Conservation (phyloP, 2,113 vertebrate genomes). For the Mesoclemmys tuberculata region DNA sequence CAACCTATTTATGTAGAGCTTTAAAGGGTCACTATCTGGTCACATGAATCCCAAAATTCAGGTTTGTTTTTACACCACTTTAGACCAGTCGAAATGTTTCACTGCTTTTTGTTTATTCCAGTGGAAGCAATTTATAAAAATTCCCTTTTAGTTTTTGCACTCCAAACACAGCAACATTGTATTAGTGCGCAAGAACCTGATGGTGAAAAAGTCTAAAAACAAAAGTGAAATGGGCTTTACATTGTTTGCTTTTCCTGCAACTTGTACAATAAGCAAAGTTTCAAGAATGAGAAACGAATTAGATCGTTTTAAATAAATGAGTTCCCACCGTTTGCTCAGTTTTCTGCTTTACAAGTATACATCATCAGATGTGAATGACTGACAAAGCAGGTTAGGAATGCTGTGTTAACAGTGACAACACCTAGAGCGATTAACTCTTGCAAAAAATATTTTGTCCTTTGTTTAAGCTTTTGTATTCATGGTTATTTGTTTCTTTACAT, state of each 20-base stretch:
- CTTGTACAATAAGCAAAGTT: neutral
- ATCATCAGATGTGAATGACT: neutral
- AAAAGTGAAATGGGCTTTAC: neutral
- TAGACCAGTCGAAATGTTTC: neutral
- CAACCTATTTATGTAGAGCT: neutral
- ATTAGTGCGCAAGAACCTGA: neutral
- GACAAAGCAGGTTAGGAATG: neutral
- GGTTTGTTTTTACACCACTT: fast-evolving
- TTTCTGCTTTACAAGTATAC: neutral
- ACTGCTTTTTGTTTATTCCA: neutral
- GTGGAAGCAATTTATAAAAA: neutral
- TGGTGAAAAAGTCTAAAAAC: neutral
- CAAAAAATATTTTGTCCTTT: neutral
- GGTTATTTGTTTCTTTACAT: neutral
- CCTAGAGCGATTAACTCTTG: neutral
- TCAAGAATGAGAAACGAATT: neutral
- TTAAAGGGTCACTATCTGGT: neutral
- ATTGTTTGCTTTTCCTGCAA: neutral
- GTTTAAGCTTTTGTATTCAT: neutral
- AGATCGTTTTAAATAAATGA: neutral
- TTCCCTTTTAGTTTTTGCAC: neutral
- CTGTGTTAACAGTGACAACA: neutral
- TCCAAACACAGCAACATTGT: neutral
- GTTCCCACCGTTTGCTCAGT: neutral
- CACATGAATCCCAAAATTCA: neutral